Percentiles rank a stretch among this genome's conserved stretches.
These are phyloP conservation scores for Andricus grossulariae DNA, from an alignment of 1,140 invertebrate genomes.

Conservation along the genomic window DNA sequence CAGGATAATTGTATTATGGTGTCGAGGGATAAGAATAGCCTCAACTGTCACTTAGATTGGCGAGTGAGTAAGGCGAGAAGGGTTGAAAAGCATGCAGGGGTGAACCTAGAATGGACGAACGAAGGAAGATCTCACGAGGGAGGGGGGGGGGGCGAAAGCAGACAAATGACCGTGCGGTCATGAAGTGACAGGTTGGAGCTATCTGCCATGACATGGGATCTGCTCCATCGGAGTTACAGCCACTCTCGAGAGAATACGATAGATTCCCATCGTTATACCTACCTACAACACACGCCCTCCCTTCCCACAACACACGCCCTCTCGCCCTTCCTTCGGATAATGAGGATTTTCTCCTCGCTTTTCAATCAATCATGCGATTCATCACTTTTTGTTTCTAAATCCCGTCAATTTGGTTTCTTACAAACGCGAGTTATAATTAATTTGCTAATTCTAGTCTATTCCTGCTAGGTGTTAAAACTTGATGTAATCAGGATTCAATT, in stretches of 20 bases:
- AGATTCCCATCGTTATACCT: slow-evolving; percentile 38
- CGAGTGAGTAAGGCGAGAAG: slow-evolving; percentile 15
- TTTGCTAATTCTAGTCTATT: neutral
- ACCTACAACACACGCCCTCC: slow-evolving; percentile 48
- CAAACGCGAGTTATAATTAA: neutral
- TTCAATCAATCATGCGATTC: slow-evolving; percentile 42
- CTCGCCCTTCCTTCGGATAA: slow-evolving; percentile 37
- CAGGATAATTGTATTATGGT: slow-evolving; percentile 19
- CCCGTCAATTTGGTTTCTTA: neutral
- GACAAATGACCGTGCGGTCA: slow-evolving; percentile 71
- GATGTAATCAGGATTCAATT: too few relatives aligned
- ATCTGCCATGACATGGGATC: slow-evolving; percentile 55
- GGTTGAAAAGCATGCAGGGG: slow-evolving; percentile 16
- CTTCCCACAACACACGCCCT: slow-evolving; percentile 31
- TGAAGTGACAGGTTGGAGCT: slow-evolving; percentile 67
- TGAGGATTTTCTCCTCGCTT: slow-evolving; percentile 53
- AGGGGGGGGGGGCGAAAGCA: slow-evolving; percentile 59
- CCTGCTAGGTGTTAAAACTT: too few relatives aligned
- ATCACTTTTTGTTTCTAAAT: neutral
- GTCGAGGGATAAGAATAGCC: slow-evolving; percentile 6
- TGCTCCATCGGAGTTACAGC: slow-evolving; percentile 39
- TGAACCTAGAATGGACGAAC: slow-evolving; percentile 16
- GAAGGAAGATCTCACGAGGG: slow-evolving; percentile 42
- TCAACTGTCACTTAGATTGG: slow-evolving; percentile 20
- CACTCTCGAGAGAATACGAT: slow-evolving; percentile 44